These are phyloP conservation scores for Drosophila athabasca DNA, from an alignment of 1,140 invertebrate genomes.

Conservation along the genomic window DNA sequence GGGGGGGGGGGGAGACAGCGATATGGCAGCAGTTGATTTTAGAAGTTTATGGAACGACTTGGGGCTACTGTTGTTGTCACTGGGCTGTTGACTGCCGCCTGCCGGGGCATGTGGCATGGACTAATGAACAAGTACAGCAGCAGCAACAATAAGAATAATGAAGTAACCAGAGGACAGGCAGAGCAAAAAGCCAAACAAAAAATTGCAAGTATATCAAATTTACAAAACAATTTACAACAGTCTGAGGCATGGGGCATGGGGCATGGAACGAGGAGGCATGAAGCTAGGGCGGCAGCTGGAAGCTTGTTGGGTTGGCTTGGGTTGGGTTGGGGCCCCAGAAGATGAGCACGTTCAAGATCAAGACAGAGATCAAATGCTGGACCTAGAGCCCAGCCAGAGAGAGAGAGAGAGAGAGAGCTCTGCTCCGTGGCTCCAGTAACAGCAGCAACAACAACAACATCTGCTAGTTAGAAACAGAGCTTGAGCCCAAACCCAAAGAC, in stretches of 20 bases:
- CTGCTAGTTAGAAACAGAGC: constrained; percentile 36
- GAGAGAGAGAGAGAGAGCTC: too few relatives aligned
- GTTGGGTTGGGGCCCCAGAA: constrained; percentile 17
- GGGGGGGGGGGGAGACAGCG: neutral
- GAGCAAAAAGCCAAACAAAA: constrained; percentile 20
- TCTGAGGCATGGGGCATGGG: constrained; percentile 20
- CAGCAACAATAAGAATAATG: constrained; percentile 67
- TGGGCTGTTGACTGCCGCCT: constrained; percentile 2
- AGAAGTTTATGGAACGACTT: constrained; percentile 54
- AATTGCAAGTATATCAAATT: constrained; percentile 81
- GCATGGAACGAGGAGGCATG: constrained; percentile 5
- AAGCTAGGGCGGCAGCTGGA: constrained; percentile 12
- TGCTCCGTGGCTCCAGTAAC: too few relatives aligned
- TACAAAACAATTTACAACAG: constrained; percentile 82
- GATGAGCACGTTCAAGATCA: constrained; percentile 81
- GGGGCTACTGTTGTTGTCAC: constrained; percentile 51
- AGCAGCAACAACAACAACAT: constrained; percentile 20
- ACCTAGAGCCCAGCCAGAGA: constrained; percentile 13
- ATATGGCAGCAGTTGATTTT: constrained; percentile 37
- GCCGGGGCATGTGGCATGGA: constrained; percentile 38
- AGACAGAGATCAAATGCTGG: constrained; percentile 76
- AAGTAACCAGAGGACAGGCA: constrained; percentile 47
- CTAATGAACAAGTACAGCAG: constrained; percentile 73
- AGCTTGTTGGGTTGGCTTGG: neutral
- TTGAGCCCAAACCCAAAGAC: constrained; percentile 15